Percentiles rank a stretch among this genome's conserved stretches.
Evolutionary conservation across 2,797 vertebrate genomes (phyloP).

Genomic region (Ptychadena robeensis): DNA sequence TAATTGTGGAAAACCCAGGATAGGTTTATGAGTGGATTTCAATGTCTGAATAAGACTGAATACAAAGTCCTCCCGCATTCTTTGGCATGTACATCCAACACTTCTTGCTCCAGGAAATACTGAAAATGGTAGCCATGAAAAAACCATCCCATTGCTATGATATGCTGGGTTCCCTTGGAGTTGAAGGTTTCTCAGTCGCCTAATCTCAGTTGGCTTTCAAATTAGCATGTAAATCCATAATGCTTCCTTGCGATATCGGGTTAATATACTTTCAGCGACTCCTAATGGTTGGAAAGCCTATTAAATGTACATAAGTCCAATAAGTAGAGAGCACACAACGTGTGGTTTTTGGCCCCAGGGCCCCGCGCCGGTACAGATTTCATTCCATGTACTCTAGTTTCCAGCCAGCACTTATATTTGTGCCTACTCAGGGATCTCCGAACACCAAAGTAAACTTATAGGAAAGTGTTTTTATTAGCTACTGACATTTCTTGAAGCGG

Average conservation of each 20-base stretch:
- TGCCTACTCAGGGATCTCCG: constrained; percentile 41
- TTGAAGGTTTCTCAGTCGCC: too few species aligned
- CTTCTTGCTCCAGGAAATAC: background rate
- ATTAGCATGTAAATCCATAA: background rate
- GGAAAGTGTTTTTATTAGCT: constrained; percentile 53
- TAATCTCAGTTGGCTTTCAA: background rate
- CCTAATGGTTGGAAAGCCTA: background rate
- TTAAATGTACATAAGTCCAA: background rate
- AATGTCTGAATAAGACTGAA: background rate
- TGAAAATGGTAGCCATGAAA: background rate
- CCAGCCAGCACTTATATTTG: constrained; percentile 38
- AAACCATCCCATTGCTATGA: background rate
- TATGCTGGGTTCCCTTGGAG: background rate
- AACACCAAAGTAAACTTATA: constrained; percentile 51
- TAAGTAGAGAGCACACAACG: background rate
- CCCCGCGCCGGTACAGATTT: constrained; percentile 11
- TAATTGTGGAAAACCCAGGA: too few species aligned
- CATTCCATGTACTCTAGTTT: constrained; percentile 23
- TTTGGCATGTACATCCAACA: background rate
- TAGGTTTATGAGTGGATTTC: too few species aligned
- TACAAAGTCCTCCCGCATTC: background rate
- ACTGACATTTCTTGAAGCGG: constrained; percentile 19
- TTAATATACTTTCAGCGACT: background rate
- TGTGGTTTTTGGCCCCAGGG: background rate
- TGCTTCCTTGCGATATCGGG: background rate